Evolutionary conservation across 2,113 vertebrate species (phyloP).

Genomic region (Tauraco erythrolophus): DNA sequence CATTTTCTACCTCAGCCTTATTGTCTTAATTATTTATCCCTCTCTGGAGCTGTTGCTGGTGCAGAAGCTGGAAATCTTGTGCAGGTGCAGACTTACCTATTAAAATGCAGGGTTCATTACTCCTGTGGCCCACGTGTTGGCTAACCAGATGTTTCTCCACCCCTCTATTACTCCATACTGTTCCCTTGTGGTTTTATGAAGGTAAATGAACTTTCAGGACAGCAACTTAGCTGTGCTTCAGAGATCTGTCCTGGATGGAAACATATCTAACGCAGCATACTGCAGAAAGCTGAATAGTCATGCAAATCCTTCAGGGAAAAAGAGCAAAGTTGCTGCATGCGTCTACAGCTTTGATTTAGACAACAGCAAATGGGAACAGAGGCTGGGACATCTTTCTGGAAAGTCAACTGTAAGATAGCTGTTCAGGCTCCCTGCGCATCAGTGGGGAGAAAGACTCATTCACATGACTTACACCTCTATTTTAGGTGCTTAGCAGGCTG

Average conservation of each 20-base stretch:
- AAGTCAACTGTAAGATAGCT: background rate
- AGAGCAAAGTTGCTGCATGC: background rate
- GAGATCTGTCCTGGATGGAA: background rate
- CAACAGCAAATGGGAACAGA: background rate
- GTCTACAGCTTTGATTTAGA: background rate
- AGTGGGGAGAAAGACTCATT: background rate
- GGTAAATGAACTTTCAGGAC: slow-evolving; percentile 19
- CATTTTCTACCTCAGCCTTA: slow-evolving; percentile 43
- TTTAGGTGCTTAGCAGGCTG: background rate
- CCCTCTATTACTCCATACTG: background rate
- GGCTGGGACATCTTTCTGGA: background rate
- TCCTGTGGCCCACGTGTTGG: background rate
- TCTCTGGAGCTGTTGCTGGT: slow-evolving; percentile 48
- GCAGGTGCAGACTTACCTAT: slow-evolving; percentile 53
- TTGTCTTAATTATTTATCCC: slow-evolving; percentile 63
- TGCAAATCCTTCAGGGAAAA: background rate
- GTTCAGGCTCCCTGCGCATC: background rate
- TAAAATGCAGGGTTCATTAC: slow-evolving; percentile 33
- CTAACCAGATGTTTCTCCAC: slow-evolving; percentile 43
- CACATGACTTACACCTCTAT: background rate
- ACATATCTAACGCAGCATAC: background rate
- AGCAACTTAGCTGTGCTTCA: background rate
- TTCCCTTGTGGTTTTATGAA: slow-evolving; percentile 10
- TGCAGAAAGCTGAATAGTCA: background rate
- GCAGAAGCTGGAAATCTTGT: slow-evolving; percentile 54